These are phyloP conservation scores for Nowickia ferox DNA, from an alignment of 2,888 invertebrate species.

Conservation along the genomic window DNA sequence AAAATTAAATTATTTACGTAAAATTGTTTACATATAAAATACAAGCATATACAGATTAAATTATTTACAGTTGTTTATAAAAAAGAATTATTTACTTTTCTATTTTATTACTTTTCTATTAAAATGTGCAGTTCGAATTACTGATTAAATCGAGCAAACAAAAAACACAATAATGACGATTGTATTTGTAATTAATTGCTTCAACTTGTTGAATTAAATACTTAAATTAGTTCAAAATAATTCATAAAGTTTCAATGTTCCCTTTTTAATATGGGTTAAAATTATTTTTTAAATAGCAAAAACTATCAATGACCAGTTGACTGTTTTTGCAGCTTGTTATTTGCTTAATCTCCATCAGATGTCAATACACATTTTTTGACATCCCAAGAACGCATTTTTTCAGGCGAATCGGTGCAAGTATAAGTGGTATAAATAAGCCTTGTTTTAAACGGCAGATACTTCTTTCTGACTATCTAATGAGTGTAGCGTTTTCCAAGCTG, in stretches of 20 bases:
- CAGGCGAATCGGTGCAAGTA: too few species aligned
- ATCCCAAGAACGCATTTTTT: too few species aligned
- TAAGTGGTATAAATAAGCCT: too few species aligned
- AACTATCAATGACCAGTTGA: too few species aligned
- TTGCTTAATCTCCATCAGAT: too few species aligned
- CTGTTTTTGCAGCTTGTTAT: too few species aligned
- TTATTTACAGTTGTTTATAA: slow-evolving; percentile 13
- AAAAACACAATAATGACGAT: slow-evolving; percentile 18
- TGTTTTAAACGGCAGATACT: too few species aligned
- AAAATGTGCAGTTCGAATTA: slow-evolving; percentile 10
- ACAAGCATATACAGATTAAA: not conserved
- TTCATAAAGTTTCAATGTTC: slow-evolving; percentile 13
- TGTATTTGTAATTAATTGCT: slow-evolving; percentile 19
- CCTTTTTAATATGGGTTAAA: not conserved
- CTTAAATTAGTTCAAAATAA: slow-evolving; percentile 6
- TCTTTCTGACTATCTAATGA: too few species aligned
- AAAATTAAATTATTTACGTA: not conserved
- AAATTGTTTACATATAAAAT: not conserved
- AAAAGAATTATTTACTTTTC: not conserved
- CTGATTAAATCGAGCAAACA: slow-evolving; percentile 57
- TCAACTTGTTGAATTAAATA: slow-evolving; percentile 12
- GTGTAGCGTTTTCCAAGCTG: too few species aligned
- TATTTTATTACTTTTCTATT: not conserved
- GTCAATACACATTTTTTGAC: too few species aligned
- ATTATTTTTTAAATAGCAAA: too few species aligned